Evolutionary conservation across 2,888 invertebrate genomes (phyloP), one percentile per base, ranked within the genome.

Genomic region (Pterostichus niger): DNA sequence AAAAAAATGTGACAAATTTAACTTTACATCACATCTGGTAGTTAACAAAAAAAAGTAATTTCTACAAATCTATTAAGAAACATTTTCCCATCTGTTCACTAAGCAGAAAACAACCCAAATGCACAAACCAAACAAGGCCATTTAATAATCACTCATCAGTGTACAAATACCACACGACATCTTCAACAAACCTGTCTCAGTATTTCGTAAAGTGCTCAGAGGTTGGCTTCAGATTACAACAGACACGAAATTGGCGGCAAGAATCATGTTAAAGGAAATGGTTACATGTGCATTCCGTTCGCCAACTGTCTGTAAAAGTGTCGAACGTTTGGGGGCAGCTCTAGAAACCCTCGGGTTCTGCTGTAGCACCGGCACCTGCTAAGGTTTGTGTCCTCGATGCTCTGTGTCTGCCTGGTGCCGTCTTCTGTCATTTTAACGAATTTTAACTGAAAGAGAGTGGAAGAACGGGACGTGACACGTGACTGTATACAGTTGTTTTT

Each of bases 271-370:
- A 44, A 71, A 71, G 71, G 71, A 71, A 71, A 71, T 71, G 46
- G 71, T 17, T 71, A 71, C 71, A 71, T 71, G 71, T 71, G 71
- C 46, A 71, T 15, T 17, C 10, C 71, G 46, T 44, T 15, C 44
- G 71, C 71, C 71, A 71, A 71, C 71, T 71, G 71, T 71, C 64
- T 15, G 17, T 61, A 31, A 61, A 35, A 35, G 68, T 68, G 68
- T 44, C n/a, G 68, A 68, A 64, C 31, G 10, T 17, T 64, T 15
- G 54, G 13, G 13, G 17, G 54, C 13, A 56, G 3, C 13, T 11
- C n/a, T 49, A 13, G 6, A 49, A 49, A 17, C 54, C 54, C 24
- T 17, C 13, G 54, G 54, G 54, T 56, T 56, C 24, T 56, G 54
- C 54, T 15, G 9, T 24, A 15, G 15, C 54, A 56, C 9, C 49